Conservation (phyloP, 2,888 invertebrate species). For the Clusia tigrina region DNA sequence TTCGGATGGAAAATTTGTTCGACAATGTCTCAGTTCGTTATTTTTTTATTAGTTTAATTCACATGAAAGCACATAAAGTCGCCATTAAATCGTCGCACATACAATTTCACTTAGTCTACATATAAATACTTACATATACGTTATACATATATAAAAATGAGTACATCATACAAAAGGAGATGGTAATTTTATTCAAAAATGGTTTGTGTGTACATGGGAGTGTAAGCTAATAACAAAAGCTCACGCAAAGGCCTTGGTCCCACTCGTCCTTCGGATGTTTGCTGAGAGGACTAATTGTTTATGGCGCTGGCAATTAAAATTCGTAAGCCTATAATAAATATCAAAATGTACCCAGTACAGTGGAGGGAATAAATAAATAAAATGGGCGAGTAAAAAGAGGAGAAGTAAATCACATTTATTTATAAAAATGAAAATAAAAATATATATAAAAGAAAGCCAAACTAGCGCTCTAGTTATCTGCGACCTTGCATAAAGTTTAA, state of each 20-base stretch:
- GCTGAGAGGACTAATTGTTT: conserved; percentile 42
- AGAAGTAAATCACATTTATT: conserved; percentile 6
- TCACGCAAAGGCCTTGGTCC: conserved; percentile 23
- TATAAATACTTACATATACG: too few species aligned
- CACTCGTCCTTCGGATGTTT: background rate
- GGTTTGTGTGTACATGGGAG: too few species aligned
- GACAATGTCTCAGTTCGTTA: too few species aligned
- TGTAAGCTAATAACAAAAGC: conserved; percentile 22
- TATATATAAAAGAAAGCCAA: background rate
- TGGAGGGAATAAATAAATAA: conserved; percentile 12
- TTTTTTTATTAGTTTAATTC: too few species aligned
- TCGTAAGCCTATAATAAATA: conserved; percentile 53
- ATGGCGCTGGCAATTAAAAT: conserved; percentile 53
- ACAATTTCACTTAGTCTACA: too few species aligned
- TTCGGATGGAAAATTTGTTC: too few species aligned
- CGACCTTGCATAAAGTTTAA: too few species aligned
- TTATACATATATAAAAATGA: too few species aligned
- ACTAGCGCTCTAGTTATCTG: too few species aligned
- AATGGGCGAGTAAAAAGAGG: conserved; percentile 29
- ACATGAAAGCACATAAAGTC: too few species aligned
- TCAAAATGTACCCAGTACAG: conserved; percentile 20
- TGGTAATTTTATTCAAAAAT: background rate
- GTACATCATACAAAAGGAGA: background rate
- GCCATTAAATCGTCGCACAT: too few species aligned
- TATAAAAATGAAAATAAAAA: conserved; percentile 7